Evolutionary conservation across 1,140 invertebrate genomes (phyloP), one percentile per base, ranked within the genome.

Genomic region (Drosophila pandora): DNA sequence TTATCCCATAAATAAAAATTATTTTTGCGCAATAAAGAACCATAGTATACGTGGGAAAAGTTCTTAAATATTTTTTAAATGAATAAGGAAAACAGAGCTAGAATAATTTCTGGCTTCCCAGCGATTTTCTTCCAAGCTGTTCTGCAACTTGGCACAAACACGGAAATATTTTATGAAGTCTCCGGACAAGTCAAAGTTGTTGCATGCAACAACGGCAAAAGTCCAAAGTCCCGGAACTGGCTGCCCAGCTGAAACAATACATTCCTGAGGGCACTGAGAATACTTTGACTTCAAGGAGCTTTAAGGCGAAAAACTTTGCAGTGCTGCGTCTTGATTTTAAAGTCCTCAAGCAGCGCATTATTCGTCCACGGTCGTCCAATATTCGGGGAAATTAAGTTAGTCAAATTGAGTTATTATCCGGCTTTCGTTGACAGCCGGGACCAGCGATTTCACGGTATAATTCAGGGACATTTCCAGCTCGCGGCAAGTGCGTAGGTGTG

Each of bases 231-330:
- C 37, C 25, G 30, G 43, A 43, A 30, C 37, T 25, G 39, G 22
- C 30, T 30, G 63, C 25, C 45, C 78, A 76, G 61, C 78, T 81
- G 67, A 81, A 81, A 59, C 61, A 76, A 76, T 57, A 76, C 49
- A 54, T 49, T 60, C 53, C 45, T 21, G 3, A 10, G 17, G 41
- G 39, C 52, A 55, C 17, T 9, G 12, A 43, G 34, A 41, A n/a
- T 37, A 56, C 12, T 37, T 37, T n/a, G 17, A 21, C 41, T 45
- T 9, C 2, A 45, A 67, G 32, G 22, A 9, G 45, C 45, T 28
- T 68, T 47, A 76, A 32, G 62, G 39, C 28, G 1, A 41, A 12
- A 22, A 54, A 54, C 41, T 65, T 74, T 43, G 22, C 2, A 25
- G 30, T 41, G 28, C 4, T 32, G 3, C 9, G 17, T 21, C 17